Conservation (phyloP, 2,888 invertebrate genomes). For the Netelia virgata region DNA sequence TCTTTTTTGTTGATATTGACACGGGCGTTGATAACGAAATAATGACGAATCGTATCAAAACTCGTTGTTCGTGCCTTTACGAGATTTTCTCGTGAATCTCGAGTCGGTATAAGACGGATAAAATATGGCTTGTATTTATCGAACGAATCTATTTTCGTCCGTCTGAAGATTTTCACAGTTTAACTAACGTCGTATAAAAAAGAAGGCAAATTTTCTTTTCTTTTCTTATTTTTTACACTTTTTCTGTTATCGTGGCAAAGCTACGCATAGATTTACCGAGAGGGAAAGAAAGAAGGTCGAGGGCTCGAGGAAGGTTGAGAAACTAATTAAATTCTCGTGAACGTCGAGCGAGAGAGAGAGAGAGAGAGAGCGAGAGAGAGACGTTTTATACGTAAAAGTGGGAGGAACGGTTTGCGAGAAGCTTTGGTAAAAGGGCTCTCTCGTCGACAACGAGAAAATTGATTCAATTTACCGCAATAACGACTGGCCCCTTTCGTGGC, state of each 20-base stretch:
- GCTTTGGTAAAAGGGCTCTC: conserved; percentile 9
- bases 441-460: conserved; percentile 69
- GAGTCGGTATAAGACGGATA: no score
- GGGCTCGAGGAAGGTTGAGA: conserved; percentile 1
- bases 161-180: no score
- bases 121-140: no score
- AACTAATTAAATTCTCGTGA: conserved; percentile 65
- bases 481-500: conserved; percentile 52
- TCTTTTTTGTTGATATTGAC: not conserved
- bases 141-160: no score
- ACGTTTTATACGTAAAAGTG: not conserved
- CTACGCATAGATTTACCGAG: not conserved
- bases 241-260: not conserved
- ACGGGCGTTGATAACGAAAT: no score
- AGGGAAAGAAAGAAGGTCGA: not conserved
- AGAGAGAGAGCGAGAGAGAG: not conserved
- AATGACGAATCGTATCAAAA: no score
- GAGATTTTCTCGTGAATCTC: no score
- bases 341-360: not conserved
- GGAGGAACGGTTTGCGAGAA: conserved; percentile 3
- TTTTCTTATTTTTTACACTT: no score
- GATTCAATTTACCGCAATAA: conserved; percentile 69
- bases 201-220: no score
- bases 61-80: no score
- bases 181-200: no score